Conservation (phyloP, 1,140 invertebrate genomes). For the Wiebesia pumilae region DNA sequence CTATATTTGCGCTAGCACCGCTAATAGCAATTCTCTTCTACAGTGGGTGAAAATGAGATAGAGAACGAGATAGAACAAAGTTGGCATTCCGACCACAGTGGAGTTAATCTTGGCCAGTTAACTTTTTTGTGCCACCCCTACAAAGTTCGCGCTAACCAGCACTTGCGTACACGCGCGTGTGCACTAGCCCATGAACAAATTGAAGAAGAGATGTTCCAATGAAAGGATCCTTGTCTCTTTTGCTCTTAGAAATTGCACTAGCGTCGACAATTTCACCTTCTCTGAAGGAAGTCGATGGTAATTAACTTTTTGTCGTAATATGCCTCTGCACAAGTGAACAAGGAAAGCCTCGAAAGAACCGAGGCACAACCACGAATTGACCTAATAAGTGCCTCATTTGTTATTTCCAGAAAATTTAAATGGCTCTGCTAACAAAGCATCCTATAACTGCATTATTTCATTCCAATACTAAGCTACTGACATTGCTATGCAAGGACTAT, state of each 20-base stretch:
- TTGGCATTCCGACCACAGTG: constrained; percentile 53
- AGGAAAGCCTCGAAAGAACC: constrained; percentile 50
- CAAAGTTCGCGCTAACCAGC: constrained; percentile 35
- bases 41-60: constrained; percentile 11
- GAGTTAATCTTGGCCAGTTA: constrained; percentile 56
- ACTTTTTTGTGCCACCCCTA: constrained; percentile 50
- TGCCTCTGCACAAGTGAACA: constrained; percentile 35
- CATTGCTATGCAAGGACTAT: neutral
- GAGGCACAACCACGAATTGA: constrained; percentile 65
- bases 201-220: constrained; percentile 32
- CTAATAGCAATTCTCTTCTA: constrained; percentile 10
- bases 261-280: constrained; percentile 57
- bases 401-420: constrained; percentile 60
- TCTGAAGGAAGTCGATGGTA: constrained; percentile 54
- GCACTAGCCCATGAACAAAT: constrained; percentile 4
- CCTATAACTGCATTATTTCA: constrained; percentile 19
- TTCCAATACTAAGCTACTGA: neutral
- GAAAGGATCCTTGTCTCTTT: neutral
- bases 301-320: constrained; percentile 67
- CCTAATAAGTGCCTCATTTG: constrained; percentile 65
- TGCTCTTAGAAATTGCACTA: neutral
- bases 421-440: neutral
- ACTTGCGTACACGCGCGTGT: neutral
- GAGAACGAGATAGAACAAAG: constrained; percentile 43
- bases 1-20: neutral